These are phyloP conservation scores for Anhinga rufa DNA, from an alignment of 2,113 vertebrate genomes.

Conservation along the genomic window DNA sequence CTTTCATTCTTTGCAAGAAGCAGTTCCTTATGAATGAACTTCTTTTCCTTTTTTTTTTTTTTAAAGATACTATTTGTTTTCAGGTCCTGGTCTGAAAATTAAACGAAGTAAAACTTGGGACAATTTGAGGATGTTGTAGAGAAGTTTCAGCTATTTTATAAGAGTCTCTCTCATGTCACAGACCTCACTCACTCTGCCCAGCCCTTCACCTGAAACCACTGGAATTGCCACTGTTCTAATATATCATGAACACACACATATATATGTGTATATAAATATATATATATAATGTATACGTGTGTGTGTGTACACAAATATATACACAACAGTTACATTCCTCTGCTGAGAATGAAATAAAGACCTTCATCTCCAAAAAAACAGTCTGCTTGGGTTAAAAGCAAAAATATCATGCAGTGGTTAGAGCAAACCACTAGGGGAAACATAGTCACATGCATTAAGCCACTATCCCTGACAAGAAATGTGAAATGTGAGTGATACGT, in stretches of 20 bases:
- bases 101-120: neutral
- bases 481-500: neutral
- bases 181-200: neutral
- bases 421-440: constrained; percentile 49
- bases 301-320: neutral
- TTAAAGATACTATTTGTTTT: neutral
- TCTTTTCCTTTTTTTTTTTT: too few relatives aligned
- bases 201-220: neutral
- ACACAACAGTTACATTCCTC: neutral
- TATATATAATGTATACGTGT: fast-evolving
- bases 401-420: neutral
- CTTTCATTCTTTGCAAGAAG: neutral
- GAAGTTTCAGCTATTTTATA: neutral
- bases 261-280: neutral
- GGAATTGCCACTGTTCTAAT: neutral
- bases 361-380: neutral
- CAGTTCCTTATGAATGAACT: neutral
- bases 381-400: neutral
- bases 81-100: neutral
- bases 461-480: neutral
- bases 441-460: constrained; percentile 20
- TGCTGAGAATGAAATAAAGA: neutral
- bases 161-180: neutral
- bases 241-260: neutral
- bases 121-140: neutral